Evolutionary conservation across 1,140 invertebrate genomes (phyloP).

Genomic region (Thalassaphorura encarpata): DNA sequence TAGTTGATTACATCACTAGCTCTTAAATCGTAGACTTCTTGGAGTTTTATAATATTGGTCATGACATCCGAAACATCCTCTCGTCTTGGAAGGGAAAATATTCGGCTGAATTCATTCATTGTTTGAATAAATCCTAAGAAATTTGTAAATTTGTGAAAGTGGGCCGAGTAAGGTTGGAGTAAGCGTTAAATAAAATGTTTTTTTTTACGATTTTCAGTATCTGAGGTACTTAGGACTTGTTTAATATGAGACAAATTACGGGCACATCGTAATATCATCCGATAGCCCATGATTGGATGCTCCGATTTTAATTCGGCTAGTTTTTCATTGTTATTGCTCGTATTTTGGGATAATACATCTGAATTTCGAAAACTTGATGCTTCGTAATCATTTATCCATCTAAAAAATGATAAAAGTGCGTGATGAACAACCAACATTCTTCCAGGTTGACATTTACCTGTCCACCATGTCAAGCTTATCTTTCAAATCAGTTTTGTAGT

Average conservation of each 20-base stretch:
- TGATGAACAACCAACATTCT: no score
- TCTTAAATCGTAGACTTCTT: conserved; percentile 29
- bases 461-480: no score
- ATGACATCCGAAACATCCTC: conserved; percentile 24
- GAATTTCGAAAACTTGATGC: no score
- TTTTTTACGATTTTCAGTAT: conserved; percentile 17
- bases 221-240: conserved; percentile 16
- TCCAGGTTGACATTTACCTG: no score
- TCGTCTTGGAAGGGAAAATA: conserved; percentile 16
- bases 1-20: conserved; percentile 4
- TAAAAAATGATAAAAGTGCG: no score
- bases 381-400: no score
- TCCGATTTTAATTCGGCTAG: not conserved
- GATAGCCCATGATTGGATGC: conserved; percentile 23
- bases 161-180: not conserved
- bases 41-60: conserved; percentile 23
- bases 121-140: conserved; percentile 17
- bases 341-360: no score
- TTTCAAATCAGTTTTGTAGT: no score
- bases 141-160: no score
- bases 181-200: no score
- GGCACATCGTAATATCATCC: conserved; percentile 29
- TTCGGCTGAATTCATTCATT: conserved; percentile 14
- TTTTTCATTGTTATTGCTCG: no score
- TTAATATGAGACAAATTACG: conserved; percentile 13